These are phyloP conservation scores for Agrochola lota DNA, from an alignment of 2,888 invertebrate species.

Conservation along the genomic window DNA sequence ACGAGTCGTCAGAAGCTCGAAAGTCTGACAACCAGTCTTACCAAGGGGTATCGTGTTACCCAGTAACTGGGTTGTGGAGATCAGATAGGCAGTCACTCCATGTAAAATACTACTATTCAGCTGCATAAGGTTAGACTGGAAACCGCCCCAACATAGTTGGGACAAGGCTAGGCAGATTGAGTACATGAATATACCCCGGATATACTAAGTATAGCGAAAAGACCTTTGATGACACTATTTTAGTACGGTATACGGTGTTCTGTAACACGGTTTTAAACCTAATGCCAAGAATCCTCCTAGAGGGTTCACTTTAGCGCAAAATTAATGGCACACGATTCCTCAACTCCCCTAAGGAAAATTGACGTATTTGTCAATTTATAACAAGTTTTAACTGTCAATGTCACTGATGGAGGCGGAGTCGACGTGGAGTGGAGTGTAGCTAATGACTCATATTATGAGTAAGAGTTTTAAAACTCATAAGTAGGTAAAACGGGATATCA, in stretches of 20 bases:
- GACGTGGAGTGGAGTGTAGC: neutral
- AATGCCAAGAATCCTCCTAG: neutral
- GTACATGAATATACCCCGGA: no score
- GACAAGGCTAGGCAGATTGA: no score
- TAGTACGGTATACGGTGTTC: neutral
- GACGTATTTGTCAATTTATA: neutral
- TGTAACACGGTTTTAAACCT: neutral
- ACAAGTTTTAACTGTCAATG: neutral
- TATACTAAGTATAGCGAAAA: neutral
- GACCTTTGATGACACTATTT: neutral
- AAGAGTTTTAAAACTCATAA: neutral
- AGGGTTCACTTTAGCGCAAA: neutral
- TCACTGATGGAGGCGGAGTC: neutral
- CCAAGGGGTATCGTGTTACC: no score
- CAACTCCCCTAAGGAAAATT: neutral
- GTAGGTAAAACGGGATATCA: neutral
- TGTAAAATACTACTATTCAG: no score
- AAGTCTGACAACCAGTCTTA: no score
- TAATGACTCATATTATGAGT: neutral
- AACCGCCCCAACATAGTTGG: no score
- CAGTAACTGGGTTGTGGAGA: no score
- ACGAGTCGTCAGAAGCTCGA: no score
- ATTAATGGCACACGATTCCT: neutral
- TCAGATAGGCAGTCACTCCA: no score
- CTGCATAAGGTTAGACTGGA: no score